phyloP scores from a whole-genome alignment of 2,113 vertebrate genomes.

The Laterallus jamaicensis region DNA sequence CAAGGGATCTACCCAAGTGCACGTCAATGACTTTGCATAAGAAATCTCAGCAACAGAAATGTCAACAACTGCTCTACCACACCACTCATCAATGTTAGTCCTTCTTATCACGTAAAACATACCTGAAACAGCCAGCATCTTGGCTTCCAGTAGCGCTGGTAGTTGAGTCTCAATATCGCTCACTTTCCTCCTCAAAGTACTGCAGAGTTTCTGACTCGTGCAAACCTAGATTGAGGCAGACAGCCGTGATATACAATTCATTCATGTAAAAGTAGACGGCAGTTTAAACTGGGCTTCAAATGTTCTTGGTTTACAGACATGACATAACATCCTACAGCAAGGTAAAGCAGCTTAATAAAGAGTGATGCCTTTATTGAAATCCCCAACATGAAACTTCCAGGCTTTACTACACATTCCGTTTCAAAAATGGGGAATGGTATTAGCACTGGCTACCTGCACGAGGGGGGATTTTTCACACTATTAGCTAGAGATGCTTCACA shows the following conservation, averaged over 20 bases:
- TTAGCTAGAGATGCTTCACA: background rate
- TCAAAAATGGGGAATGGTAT: background rate
- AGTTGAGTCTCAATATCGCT: constrained; percentile 86
- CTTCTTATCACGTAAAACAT: background rate
- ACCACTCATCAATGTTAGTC: background rate
- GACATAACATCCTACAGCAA: constrained; percentile 40
- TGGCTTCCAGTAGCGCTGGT: constrained; percentile 86
- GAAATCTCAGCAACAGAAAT: background rate
- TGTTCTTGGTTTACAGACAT: constrained; percentile 30
- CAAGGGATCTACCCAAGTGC: background rate
- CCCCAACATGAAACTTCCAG: background rate
- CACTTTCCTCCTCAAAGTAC: constrained; percentile 83
- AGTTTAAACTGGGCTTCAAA: constrained; percentile 48
- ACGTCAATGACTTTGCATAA: background rate
- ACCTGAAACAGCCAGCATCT: constrained; percentile 86
- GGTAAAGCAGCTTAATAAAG: constrained; percentile 48
- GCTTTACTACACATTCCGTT: background rate
- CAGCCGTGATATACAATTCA: background rate
- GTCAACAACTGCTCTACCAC: background rate
- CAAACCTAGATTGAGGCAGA: constrained; percentile 81
- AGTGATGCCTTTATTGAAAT: constrained; percentile 14
- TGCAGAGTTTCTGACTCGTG: constrained; percentile 83
- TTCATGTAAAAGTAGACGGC: constrained; percentile 37
- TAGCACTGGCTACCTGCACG: background rate
- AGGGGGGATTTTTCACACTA: background rate